Evolutionary conservation across 2,797 vertebrate genomes (phyloP).

Genomic region (Tenualosa thibaudeaui): DNA sequence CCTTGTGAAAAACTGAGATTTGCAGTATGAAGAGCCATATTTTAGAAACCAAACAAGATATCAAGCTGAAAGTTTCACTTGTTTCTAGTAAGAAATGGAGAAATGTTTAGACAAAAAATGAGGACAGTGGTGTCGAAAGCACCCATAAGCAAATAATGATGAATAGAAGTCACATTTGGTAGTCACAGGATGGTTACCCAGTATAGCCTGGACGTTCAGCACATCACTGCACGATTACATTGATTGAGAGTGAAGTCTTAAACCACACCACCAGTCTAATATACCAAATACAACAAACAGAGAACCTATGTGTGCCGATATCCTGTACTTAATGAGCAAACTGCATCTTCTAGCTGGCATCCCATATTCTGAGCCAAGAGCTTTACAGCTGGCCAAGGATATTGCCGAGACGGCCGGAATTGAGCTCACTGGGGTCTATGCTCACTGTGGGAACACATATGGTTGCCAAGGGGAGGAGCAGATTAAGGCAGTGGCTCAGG

Average conservation of each 20-base stretch:
- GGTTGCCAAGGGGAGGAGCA: constrained; percentile 68
- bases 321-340: background rate
- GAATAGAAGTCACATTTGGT: too few relatives aligned
- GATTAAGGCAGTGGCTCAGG: constrained; percentile 72
- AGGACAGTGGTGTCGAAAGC: too few relatives aligned
- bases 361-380: constrained; percentile 64
- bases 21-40: too few relatives aligned
- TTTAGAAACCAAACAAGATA: too few relatives aligned
- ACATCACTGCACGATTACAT: background rate
- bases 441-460: constrained; percentile 86
- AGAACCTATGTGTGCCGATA: background rate
- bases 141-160: too few relatives aligned
- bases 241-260: background rate
- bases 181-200: too few relatives aligned
- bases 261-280: background rate
- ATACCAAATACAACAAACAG: background rate
- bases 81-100: too few relatives aligned
- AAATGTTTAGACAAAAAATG: too few relatives aligned
- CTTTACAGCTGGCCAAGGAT: constrained; percentile 70
- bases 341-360: constrained; percentile 70
- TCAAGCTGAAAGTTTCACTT: too few relatives aligned
- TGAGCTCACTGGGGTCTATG: constrained; percentile 78
- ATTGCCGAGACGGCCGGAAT: constrained; percentile 64
- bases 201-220: background rate
- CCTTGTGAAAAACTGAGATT: too few relatives aligned